Evolutionary conservation across 2,797 vertebrate species (phyloP), one percentile per base, ranked within the genome.

Genomic region (Poecile montanus): DNA sequence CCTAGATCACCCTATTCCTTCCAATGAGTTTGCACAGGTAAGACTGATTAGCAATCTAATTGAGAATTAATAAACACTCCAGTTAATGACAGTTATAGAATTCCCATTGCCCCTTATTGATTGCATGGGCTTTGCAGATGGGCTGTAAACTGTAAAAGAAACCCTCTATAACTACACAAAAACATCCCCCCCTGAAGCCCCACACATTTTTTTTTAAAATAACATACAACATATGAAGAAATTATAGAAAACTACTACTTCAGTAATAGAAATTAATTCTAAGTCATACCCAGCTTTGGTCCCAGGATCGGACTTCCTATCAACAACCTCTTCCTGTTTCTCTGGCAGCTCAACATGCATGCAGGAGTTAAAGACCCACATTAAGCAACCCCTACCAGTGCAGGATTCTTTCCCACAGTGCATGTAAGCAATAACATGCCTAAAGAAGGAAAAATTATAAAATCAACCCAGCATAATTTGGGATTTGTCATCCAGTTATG

Each of bases 381-480:
- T 93, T 85, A 95, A 92, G 67, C 67, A 71, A 95, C 93, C 89
- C 73, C 73, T 93, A 51, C 63, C 83, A 80, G 50, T 34, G 63
- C 51, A 85, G 38, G 38, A 89, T 86, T 94, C 91, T 93, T 96
- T 87, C 91, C 91, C 93, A 95, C 83, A 72, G 93, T 1, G 45
- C 82, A 32, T 85, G 80, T 70, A 95, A 80, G 91, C 91, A 97
- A 91, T 82, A 96, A 77, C 51, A 88, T 0, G 51, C 88, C 54
- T 93, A 77, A 95, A 94, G 84, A 72, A 85, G 94, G 83, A 93
- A 83, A 96, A 96, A 96, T 97, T 97, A 97, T 95, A 93, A 96
- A 97, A 96, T 96, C 97, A 97, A 77, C 60, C 82, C 81, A 66
- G 87, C 89, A 86, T 86, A 94, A 95, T 88, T 92, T 96, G 93